Base-by-base conservation (phyloP, 2,797 vertebrate species). In the Sparidentex hasta region DNA sequence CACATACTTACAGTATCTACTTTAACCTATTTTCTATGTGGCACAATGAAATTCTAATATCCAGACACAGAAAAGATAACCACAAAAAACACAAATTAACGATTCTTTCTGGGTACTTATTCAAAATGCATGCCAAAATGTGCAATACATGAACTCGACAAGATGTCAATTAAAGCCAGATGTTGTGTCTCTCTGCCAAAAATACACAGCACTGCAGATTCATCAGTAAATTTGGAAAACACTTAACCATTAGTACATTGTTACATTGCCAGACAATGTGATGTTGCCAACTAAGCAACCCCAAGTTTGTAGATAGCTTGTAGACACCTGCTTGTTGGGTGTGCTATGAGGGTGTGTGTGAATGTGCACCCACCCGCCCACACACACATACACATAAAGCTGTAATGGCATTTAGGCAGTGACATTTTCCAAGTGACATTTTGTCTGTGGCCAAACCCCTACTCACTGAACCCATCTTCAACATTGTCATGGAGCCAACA, bases 391-490 rank as follows among this genome's bases (percentile, higher is more conserved):
- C 48, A 21, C 50, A 8, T 50, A 52, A 65, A 86, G 82, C 85
- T 77, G 84, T 80, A 76, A 17, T 95, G 94, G 90, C 94, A 94
- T 95, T 95, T 94, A 92, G 80, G 78, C 66, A 33, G 86, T 95
- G 95, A 94, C 95, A 95, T 95, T 95, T 93, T 94, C 87, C 75
- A 86, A 89, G 86, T 95, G 93, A 91, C 93, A 94, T 95, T 95
- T 94, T 89, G 91, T 94, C 90, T 82, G 81, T 90, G 80, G 86
- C 90, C 88, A 91, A 91, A 89, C 78, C 82, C 90, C 80, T 82
- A 86, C 78, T 93, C 79, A 76, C 85, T 74, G 80, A 91, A 85
- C 80, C 65, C 78, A 76, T 85, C 82, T 80, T 71, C 78, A 52
- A 41, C 47, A 23, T 62, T 73, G 68, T 80, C 80, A 83, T 65